Evolutionary conservation across 2,888 invertebrate genomes (phyloP), one percentile per base, ranked within the genome.

Genomic region (Latrodectus hesperus): DNA sequence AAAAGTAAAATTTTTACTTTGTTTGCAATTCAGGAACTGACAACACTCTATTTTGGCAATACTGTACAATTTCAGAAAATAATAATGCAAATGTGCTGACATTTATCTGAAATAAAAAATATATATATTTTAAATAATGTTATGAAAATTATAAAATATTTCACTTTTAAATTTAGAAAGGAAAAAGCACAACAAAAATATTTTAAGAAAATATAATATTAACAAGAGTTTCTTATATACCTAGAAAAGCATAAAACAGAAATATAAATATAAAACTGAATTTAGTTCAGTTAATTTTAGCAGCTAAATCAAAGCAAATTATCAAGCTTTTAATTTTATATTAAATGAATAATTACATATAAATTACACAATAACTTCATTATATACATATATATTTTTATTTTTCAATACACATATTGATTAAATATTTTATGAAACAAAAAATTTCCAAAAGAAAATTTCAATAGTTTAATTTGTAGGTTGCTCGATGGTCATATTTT

Each of bases 51-150:
- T 93, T 93, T 89, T 99, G 99, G 91, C 98, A 98, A 93, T 99
- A 99, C 92, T 99, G 98, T 1, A 99, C 98, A 89, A 99, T 95
- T 94, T 99, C 99, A 26, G 99, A 98, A 93, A 99, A 99, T 84
- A 99, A 93, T 74, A 99, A 94, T 0, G 99, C 98, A 93, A 97
- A 99, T 91, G 97, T 96, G 90, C 97, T 97, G 79, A 98, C 93
- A 75, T 97, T 98, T 84, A 93, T 91, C 93, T 93, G 90, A 14
- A 92, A 92, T 17, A 65, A n/a, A 65, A 60, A 67, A 55, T 6
- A 38, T 38, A 38, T 38, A 3, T 38, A 1, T 38, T 6, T 38
- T 38, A 38, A 38, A 38, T n/a, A 26, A 22, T 22, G 68, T 12
- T 0, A n/a, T n/a, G 17, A 12, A 68, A 17, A 0, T 68, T 68